Base-by-base conservation (phyloP, 2,113 vertebrate species). In the Pelecanus crispus region DNA sequence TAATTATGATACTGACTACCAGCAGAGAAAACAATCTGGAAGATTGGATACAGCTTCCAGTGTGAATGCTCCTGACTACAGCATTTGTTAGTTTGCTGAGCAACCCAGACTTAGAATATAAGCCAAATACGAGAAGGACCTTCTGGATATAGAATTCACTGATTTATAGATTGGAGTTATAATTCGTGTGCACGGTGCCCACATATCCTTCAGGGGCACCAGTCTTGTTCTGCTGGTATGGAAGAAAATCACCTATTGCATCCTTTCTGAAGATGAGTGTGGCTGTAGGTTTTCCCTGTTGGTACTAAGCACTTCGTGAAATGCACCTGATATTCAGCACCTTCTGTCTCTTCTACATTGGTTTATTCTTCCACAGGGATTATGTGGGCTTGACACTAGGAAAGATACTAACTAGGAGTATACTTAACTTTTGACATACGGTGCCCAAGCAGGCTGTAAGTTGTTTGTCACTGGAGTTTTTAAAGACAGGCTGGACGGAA, bases 131-230 rank as follows among this genome's bases (percentile, higher is more conserved):
- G 28, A 47, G 38, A 63, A 86, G 26, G 67, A 70, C 17, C 44
- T 75, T 81, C 42, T 68, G 22, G 85, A 61, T 5, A 1, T 63
- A 44, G 47, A 58, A 63, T 45, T 42, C 22, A 34, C 22, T 2
- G 2, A 31, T 70, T 53, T 47, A 13, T n/a, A 68, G 22, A 13
- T 58, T 2, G 25, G 52, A 50, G 24, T 68, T 81, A 22, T 4
- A 66, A 28, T 62, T 70, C 0, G 0, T 80, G 29, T 81, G 10
- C 8, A 2, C 40, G 40, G 10, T 86, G 28, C 42, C 52, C 21
- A 21, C 55, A 38, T 4, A 29, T 83, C 26, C 47, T 56, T 73
- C 47, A 17, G 45, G 67, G 45, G 26, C 9, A 18, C 42, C 34
- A 17, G 1, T 53, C 26, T 65, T 79, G 21, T 65, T 89, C 62